phyloP scores from a whole-genome alignment of 2,113 vertebrate genomes.

The Melanostigma gelatinosum region DNA sequence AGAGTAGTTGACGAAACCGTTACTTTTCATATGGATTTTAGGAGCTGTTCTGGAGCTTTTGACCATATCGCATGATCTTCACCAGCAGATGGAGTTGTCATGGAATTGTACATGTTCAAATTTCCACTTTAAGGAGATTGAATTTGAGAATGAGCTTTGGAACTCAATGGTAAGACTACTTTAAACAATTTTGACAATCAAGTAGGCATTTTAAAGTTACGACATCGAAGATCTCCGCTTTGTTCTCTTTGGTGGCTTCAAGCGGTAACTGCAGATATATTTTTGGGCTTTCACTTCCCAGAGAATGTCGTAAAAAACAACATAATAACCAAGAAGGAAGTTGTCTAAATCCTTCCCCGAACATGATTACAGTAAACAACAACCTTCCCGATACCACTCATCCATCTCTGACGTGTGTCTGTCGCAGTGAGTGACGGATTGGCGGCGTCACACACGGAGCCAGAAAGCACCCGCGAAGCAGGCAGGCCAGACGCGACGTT shows the following conservation, averaged over 20 bases:
- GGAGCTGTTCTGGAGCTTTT: neutral
- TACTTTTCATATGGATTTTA: neutral
- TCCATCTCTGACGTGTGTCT: conserved; percentile 11
- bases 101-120: neutral
- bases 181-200: neutral
- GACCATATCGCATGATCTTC: neutral
- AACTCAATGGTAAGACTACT: neutral
- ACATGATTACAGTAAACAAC: neutral
- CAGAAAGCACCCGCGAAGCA: conserved; percentile 51
- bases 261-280: neutral
- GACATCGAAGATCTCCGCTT: neutral
- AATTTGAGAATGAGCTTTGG: neutral
- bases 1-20: neutral
- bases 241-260: neutral
- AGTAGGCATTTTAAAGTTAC: neutral
- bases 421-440: conserved; percentile 34
- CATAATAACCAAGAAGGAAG: neutral
- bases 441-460: conserved; percentile 51
- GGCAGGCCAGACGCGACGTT: conserved; percentile 44
- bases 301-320: neutral
- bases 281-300: neutral
- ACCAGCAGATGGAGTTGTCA: neutral
- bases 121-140: neutral
- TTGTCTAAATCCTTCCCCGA: neutral
- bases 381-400: neutral